Evolutionary conservation across 2,888 invertebrate species (phyloP).

Genomic region (Chromoteleia sp.): DNA sequence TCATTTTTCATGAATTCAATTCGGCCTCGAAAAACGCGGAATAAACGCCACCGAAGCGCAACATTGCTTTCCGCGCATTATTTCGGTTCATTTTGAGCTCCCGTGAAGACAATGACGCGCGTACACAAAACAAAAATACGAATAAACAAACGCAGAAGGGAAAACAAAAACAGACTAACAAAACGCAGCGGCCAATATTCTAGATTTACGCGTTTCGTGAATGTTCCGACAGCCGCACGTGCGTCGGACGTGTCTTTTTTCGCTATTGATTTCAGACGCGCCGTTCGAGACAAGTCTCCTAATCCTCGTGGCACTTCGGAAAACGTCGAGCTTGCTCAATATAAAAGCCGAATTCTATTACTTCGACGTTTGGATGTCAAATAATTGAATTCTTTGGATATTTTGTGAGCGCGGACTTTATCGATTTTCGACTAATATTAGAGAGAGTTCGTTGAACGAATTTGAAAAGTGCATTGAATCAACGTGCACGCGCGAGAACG

Average conservation of each 20-base stretch:
- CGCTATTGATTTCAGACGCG: conserved; percentile 68
- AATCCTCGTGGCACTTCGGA: conserved; percentile 67
- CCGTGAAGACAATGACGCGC: conserved; percentile 35
- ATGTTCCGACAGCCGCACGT: conserved; percentile 77
- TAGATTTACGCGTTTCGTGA: conserved; percentile 72
- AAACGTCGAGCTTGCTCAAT: conserved; percentile 68
- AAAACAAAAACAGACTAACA: conserved; percentile 13
- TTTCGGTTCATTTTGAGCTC: conserved; percentile 44
- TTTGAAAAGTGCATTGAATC: conserved; percentile 47
- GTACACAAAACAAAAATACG: conserved; percentile 1
- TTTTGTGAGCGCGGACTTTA: conserved; percentile 54
- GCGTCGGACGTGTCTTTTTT: conserved; percentile 75
- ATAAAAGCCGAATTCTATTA: conserved; percentile 70
- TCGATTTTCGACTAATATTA: conserved; percentile 65
- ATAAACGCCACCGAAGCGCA: background rate
- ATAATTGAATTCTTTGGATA: conserved; percentile 68
- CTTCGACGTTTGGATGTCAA: conserved; percentile 63
- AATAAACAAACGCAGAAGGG: conserved; percentile 15
- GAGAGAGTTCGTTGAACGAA: conserved; percentile 33
- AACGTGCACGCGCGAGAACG: conserved; percentile 26
- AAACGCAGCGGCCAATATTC: conserved; percentile 66
- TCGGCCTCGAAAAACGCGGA: background rate
- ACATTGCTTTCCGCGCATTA: conserved; percentile 33
- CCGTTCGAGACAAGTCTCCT: conserved; percentile 64
- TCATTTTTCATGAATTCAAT: conserved; percentile 47